Base-by-base conservation (phyloP, 30 jellyfish, hydroid and myxozoan species). In the Rhopilema esculentum region DNA sequence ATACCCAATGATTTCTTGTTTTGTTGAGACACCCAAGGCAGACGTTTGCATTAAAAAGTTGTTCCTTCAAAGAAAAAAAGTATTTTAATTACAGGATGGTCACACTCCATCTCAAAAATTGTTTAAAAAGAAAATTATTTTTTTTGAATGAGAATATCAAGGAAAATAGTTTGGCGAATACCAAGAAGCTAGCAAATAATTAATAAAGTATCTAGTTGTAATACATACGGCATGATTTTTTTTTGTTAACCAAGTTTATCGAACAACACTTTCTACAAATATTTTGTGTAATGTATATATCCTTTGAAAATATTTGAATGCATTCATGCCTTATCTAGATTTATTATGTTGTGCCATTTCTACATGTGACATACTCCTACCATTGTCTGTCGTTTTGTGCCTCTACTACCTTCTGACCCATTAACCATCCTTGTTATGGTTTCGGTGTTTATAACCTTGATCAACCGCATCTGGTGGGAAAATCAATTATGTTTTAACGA, bases 31-130 rank as follows among this genome's bases (percentile, higher is more conserved):
- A 63, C 29, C 73, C 73, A 63, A 63, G 8, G 73, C 73, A 63
- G 73, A 63, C 73, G 30, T 63, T 63, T 63, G 73, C 73, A 63
- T 63, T 63, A 63, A 63, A 63, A 19, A 63, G 73, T 63, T 63
- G 73, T 63, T 63, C 73, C 73, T 63, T 19, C 30, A 63, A 63
- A 19, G 29, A 7, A 24, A 63, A 19, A 63, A 63, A 19, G 73
- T 19, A 40, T 40, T 40, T 40, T 40, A 2, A 40, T 40, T 40
- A 40, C 57, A 40, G 57, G 57, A 40, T 40, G 57, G 9, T 40
- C 12, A 40, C 57, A 40, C 57, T 40, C 57, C 57, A 2, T 40
- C 12, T 40, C 57, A 12, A 40, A 40, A 40, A 40, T 40, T 40
- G 57, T 40, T 40, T 40, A 40, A 40, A 40, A 40, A 6, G 57